A percentile compares a stretch with the other conserved stretches of the same genome.
These are phyloP conservation scores for Drosophila emarginata DNA, from an alignment of 2,888 invertebrate species.

Conservation along the genomic window DNA sequence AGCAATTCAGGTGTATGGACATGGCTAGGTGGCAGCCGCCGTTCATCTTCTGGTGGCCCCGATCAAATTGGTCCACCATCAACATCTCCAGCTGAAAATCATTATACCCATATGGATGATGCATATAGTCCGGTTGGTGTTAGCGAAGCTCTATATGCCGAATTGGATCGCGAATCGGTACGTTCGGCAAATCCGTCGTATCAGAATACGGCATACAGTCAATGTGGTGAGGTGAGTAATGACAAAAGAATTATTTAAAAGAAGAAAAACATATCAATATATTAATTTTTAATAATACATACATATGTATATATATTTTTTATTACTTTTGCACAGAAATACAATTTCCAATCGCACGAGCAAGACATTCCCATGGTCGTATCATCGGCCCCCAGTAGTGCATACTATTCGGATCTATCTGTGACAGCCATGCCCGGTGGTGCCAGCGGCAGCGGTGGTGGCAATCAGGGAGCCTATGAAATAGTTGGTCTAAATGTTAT, in stretches of 20 bases:
- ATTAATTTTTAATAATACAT: no score
- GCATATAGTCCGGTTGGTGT: conserved; percentile 84
- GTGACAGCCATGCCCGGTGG: conserved; percentile 83
- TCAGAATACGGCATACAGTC: conserved; percentile 88
- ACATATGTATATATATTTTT: not conserved
- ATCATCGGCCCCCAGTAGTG: conserved; percentile 88
- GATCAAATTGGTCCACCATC: conserved; percentile 84
- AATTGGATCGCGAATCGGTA: conserved; percentile 86
- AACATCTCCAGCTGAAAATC: conserved; percentile 86
- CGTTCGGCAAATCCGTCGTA: conserved; percentile 85
- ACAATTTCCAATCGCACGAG: conserved; percentile 82
- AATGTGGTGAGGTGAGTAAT: conserved; percentile 82
- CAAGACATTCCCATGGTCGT: conserved; percentile 84
- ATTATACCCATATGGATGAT: conserved; percentile 89
- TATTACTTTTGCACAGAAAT: conserved; percentile 67
- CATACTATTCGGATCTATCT: conserved; percentile 88
- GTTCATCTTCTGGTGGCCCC: conserved; percentile 80
- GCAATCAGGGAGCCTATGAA: conserved; percentile 85
- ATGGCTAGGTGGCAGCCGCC: conserved; percentile 81
- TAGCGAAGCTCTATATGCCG: conserved; percentile 88
- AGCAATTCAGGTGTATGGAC: conserved; percentile 83
- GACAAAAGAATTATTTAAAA: not conserved
- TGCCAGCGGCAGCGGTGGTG: conserved; percentile 62
- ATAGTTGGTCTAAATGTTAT: conserved; percentile 84
- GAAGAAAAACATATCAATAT: not conserved